Percentiles rank a stretch among this genome's conserved stretches.
phyloP scores from a whole-genome alignment of 2,797 vertebrate species.

The Argyrosomus regius region DNA sequence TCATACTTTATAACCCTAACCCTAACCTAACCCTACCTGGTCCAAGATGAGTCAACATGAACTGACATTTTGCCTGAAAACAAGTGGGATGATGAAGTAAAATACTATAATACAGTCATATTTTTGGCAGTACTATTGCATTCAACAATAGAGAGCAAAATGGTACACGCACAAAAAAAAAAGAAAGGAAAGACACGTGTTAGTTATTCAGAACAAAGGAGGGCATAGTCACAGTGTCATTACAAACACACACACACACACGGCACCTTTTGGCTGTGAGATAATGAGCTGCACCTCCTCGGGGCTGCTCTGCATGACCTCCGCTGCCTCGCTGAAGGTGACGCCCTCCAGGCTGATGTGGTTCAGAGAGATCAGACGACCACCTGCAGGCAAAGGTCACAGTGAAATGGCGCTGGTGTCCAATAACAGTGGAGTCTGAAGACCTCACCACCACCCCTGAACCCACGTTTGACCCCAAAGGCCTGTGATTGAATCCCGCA shows the following conservation, averaged over 20 bases:
- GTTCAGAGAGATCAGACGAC: constrained; percentile 92
- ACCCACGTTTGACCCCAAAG: constrained; percentile 5
- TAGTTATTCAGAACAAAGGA: constrained; percentile 19
- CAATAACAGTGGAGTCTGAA: constrained; percentile 11
- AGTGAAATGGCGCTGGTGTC: constrained; percentile 40
- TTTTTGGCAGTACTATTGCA: background rate
- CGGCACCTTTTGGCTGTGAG: constrained; percentile 91
- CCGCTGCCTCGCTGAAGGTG: constrained; percentile 89
- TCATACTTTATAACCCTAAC: background rate
- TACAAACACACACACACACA: constrained; percentile 17
- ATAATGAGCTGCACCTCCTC: constrained; percentile 91
- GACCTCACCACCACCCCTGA: constrained; percentile 22
- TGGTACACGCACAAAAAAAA: background rate
- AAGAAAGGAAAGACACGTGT: background rate
- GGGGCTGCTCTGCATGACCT: constrained; percentile 91
- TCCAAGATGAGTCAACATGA: background rate
- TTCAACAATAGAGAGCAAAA: background rate
- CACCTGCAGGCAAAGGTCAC: constrained; percentile 84
- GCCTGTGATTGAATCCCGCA: background rate
- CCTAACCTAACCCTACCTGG: too few relatives aligned
- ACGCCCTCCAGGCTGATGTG: constrained; percentile 91
- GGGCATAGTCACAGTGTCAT: constrained; percentile 2
- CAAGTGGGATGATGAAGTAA: constrained; percentile 1
- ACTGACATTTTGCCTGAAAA: background rate
- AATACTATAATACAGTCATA: background rate